These are phyloP conservation scores for Mesorhabditis spiculigera DNA, from an alignment of 2,888 invertebrate species.

Conservation along the genomic window DNA sequence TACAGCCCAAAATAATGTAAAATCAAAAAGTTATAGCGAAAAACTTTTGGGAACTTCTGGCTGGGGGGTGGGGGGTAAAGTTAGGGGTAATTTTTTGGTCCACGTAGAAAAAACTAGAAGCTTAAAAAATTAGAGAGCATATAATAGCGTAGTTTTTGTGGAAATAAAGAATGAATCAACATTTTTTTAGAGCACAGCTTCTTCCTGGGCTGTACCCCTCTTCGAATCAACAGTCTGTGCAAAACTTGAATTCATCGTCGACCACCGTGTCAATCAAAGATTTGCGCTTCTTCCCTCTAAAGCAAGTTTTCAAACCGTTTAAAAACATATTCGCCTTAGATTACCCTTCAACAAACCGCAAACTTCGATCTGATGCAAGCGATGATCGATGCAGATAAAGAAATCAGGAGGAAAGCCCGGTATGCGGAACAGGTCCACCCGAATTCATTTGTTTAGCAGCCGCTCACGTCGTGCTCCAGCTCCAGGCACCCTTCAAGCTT, in stretches of 20 bases:
- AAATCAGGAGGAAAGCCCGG: constrained; percentile 20
- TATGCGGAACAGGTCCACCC: constrained; percentile 16
- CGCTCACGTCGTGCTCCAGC: constrained; percentile 8
- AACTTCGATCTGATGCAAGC: constrained; percentile 45
- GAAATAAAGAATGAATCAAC: too few species aligned
- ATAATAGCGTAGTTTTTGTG: neutral
- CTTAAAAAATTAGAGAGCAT: neutral
- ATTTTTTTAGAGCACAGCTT: neutral
- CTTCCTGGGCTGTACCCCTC: constrained; percentile 10
- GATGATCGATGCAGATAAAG: constrained; percentile 30
- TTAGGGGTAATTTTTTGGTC: neutral
- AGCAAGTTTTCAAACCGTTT: neutral
- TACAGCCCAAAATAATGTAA: too few species aligned
- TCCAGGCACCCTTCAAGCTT: neutral
- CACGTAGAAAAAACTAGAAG: constrained; percentile 5
- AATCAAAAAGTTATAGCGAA: too few species aligned
- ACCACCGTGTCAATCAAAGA: constrained; percentile 37
- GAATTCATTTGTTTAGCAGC: neutral
- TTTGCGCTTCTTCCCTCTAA: constrained; percentile 44
- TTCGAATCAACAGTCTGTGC: constrained; percentile 30
- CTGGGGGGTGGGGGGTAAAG: too few species aligned
- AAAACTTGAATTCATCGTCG: constrained; percentile 24
- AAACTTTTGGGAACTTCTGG: too few species aligned
- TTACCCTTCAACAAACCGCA: constrained; percentile 44
- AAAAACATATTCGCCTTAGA: constrained; percentile 6